phyloP scores from a whole-genome alignment of 2,113 vertebrate genomes.

The Euleptes europaea region DNA sequence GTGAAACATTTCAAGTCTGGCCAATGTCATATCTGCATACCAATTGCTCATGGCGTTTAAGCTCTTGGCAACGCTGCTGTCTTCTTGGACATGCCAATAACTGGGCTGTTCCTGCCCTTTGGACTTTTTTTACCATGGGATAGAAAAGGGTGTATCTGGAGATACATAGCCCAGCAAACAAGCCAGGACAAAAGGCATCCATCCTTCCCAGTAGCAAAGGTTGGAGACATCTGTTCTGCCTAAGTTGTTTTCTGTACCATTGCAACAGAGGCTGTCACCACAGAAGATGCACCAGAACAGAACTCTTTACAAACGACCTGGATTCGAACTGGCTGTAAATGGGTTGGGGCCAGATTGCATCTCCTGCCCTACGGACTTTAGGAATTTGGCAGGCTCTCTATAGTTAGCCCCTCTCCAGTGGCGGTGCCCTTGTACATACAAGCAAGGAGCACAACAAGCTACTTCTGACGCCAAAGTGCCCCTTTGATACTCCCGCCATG shows the following conservation, averaged over 20 bases:
- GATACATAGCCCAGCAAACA: neutral
- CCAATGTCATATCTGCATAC: neutral
- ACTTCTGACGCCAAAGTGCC: fast-evolving
- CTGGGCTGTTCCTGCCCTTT: neutral
- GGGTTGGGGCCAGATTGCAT: neutral
- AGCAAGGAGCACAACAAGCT: fast-evolving
- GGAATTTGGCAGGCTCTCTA: neutral
- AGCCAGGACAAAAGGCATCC: neutral
- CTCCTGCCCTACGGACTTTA: neutral
- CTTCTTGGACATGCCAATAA: neutral
- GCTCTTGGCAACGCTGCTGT: neutral
- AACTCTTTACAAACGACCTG: neutral
- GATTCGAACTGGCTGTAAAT: neutral
- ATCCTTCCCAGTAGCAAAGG: neutral
- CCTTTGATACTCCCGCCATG: fast-evolving
- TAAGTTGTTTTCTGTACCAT: neutral
- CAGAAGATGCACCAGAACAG: neutral
- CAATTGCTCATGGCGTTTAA: neutral
- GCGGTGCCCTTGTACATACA: neutral
- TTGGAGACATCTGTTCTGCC: neutral
- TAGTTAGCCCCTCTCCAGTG: neutral
- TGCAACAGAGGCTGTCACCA: neutral
- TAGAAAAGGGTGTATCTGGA: neutral
- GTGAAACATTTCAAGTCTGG: neutral
- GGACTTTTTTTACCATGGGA: neutral